Base-by-base conservation (phyloP, 92 coral and sea anemone genomes). In the Metridium senile region DNA sequence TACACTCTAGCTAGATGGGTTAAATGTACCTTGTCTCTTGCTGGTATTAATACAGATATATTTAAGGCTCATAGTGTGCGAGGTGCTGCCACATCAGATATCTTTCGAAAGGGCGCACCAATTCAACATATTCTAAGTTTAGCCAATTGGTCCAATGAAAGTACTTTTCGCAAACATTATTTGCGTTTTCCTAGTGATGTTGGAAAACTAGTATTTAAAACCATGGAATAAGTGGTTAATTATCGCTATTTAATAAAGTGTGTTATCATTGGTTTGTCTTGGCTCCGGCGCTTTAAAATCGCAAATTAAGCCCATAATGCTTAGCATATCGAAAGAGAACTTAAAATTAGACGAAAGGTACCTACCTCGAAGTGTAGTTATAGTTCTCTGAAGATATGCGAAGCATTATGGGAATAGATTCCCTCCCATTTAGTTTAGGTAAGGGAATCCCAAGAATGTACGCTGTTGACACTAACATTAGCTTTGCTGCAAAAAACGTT, bases 251-350 rank as follows among this genome's bases (percentile, higher is more conserved):
- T 46, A 31, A 57, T 20, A 31, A 28, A 8, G n/a, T 53, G 22
- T 6, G 8, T 43, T 28, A 26, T 39, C 59, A 18, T 51, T 70
- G 21, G n/a, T 29, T 23, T 25, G 8, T 26, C 49, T 70, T 81
- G 86, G 86, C 82, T 74, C 65, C 82, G 82, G 90, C 80, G 39
- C 90, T 86, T 43, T 75, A 61, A 86, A 82, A 39, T 86, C 80
- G 49, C 85, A 87, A 82, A 76, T 75, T 86, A 82, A 86, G 71
- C 87, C 87, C 91, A 82, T 76, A 86, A 86, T 86, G 87, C 71
- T 58, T 83, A 81, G 87, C 87, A 76, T 76, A 66, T 75, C 80
- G 91, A 76, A 86, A 86, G 68, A 86, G 70, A 82, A 86, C 51
- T 86, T 70, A 82, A 82, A 82, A 82, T 39, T 39, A 39, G 49